These are phyloP conservation scores for Nyctibius bracteatus DNA, from an alignment of 2,113 vertebrate genomes.

Conservation along the genomic window DNA sequence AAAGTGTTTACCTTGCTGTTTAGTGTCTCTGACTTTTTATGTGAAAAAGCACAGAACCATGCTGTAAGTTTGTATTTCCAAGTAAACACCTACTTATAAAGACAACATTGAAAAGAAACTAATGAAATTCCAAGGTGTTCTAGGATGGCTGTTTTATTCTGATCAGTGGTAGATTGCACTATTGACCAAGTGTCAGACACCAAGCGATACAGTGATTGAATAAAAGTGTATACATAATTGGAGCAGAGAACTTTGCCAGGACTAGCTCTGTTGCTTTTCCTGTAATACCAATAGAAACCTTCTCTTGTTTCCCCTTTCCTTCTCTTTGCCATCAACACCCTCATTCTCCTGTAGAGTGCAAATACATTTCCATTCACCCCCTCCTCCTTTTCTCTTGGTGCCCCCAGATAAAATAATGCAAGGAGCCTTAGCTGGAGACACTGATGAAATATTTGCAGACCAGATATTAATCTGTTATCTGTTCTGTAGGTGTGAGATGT, in stretches of 20 bases:
- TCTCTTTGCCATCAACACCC: background rate
- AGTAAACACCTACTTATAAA: conserved; percentile 80
- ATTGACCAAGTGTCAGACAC: conserved; percentile 94
- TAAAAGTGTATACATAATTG: conserved; percentile 89
- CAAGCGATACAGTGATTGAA: conserved; percentile 85
- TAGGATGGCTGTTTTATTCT: conserved; percentile 84
- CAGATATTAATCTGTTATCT: conserved; percentile 82
- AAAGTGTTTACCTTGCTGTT: conserved; percentile 7
- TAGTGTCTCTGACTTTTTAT: conserved; percentile 39
- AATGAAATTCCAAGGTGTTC: conserved; percentile 91
- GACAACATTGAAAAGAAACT: conserved; percentile 80
- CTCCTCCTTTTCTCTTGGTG: conserved; percentile 24
- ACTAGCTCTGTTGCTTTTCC: conserved; percentile 67
- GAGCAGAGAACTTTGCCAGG: conserved; percentile 82
- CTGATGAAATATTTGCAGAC: conserved; percentile 80
- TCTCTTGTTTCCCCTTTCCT: conserved; percentile 30
- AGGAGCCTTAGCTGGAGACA: conserved; percentile 63
- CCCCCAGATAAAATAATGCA: conserved; percentile 72
- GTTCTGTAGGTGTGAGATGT: conserved; percentile 77
- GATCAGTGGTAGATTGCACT: conserved; percentile 91
- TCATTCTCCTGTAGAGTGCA: conserved; percentile 1
- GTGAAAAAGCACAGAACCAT: conserved; percentile 49
- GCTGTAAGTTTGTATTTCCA: conserved; percentile 77
- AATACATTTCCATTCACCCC: conserved; percentile 37
- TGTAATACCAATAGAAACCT: conserved; percentile 74